Evolutionary conservation across 1,140 invertebrate species (phyloP), one percentile per base, ranked within the genome.

Genomic region (Kradibia gibbosae): DNA sequence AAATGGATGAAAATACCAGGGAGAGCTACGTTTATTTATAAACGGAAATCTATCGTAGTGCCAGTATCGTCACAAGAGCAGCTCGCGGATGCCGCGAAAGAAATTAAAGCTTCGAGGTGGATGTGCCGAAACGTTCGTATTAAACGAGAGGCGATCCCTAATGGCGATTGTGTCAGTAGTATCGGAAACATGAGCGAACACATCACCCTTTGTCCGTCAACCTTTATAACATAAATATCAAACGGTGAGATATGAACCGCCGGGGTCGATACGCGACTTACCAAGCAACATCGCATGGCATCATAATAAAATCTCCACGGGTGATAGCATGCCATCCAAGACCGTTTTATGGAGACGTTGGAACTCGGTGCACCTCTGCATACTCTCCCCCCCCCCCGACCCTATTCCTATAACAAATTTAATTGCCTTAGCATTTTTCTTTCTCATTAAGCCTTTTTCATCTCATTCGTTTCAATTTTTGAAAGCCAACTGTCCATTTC

Each of bases 141-240:
- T 74, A 57, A 74, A 34, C 55, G 42, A n/a, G 60, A 22, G 10
- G 73, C 53, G 22, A 1, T 65, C 42, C 28, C 31, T 20, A 62
- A 17, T 15, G 28, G 34, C 48, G 42, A 71, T 78, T 34, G 31
- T 71, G n/a, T 45, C 2, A 62, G 74, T 39, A 34, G 55, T 15
- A 62, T 36, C 73, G 45, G 55, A 60, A 62, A 76, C 74, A 45
- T 34, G 74, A n/a, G 57, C 7, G 57, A 76, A 76, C 74, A 60
- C 53, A 55, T 77, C 57, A n/a, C 20, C 28, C 10, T n/a, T 25
- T 5, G 22, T 5, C n/a, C 7, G 28, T 20, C 57, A 28, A 22
- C 57, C 74, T 79, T 85, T 85, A 84, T 81, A 80, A 80, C 84
- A 82, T 86, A 86, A 86, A 86, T 85, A 85, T 86, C 85, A 86